Conservation (phyloP, 2,888 invertebrate species). For the Hydroisotoma schaefferi region DNA sequence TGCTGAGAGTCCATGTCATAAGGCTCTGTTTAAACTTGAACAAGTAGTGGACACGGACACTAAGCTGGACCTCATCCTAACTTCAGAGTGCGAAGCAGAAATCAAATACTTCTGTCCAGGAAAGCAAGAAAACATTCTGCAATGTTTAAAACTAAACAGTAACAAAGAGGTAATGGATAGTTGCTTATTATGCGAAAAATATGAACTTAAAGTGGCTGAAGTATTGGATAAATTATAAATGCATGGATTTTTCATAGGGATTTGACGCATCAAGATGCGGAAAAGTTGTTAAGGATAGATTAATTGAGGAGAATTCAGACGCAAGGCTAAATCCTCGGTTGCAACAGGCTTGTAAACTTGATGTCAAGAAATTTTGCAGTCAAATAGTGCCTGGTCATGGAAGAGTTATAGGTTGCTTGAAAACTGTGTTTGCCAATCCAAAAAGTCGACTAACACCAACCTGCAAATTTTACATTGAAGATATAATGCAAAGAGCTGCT, state of each 20-base stretch:
- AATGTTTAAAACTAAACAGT: slow-evolving; percentile 34
- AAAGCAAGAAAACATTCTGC: slow-evolving; percentile 36
- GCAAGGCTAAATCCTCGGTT: slow-evolving; percentile 58
- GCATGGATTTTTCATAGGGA: slow-evolving; percentile 19
- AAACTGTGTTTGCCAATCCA: slow-evolving; percentile 36
- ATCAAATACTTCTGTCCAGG: slow-evolving; percentile 73
- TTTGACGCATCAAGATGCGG: slow-evolving; percentile 62
- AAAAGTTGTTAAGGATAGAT: slow-evolving; percentile 75
- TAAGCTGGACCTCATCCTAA: slow-evolving; percentile 71
- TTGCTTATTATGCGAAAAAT: background rate
- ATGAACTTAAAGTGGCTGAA: background rate
- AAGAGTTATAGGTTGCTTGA: slow-evolving; percentile 40
- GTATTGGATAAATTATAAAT: background rate
- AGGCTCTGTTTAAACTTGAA: slow-evolving; percentile 77
- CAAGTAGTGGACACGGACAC: slow-evolving; percentile 78
- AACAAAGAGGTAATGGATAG: slow-evolving; percentile 33
- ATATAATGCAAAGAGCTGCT: slow-evolving; percentile 80
- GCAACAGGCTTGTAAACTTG: slow-evolving; percentile 72
- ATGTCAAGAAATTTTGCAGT: slow-evolving; percentile 72
- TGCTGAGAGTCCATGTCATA: slow-evolving; percentile 63
- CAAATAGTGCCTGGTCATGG: slow-evolving; percentile 52
- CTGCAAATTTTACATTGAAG: slow-evolving; percentile 79
- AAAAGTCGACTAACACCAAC: slow-evolving; percentile 49
- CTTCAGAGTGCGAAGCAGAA: slow-evolving; percentile 79
- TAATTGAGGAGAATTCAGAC: slow-evolving; percentile 86